A percentile compares a stretch with the other conserved stretches of the same genome.
These are phyloP conservation scores for Apamea anceps DNA, from an alignment of 2,888 invertebrate species.

Conservation along the genomic window DNA sequence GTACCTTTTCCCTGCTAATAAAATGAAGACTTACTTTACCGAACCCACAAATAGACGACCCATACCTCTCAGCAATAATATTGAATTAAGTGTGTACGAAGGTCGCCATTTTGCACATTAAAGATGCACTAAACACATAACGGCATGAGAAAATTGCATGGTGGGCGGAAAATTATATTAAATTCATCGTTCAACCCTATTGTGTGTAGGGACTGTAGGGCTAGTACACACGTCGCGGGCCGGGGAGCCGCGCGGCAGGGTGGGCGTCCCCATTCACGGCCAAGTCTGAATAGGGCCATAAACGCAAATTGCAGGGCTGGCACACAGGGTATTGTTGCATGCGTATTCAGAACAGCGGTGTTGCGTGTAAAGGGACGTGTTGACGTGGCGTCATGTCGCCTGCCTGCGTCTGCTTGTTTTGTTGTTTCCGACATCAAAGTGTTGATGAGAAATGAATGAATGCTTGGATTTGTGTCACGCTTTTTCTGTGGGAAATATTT, in stretches of 20 bases:
- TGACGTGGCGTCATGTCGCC: slow-evolving; percentile 46
- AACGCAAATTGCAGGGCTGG: slow-evolving; percentile 78
- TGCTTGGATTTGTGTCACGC: slow-evolving; percentile 43
- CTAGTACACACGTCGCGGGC: slow-evolving; percentile 54
- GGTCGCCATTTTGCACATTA: slow-evolving; percentile 37
- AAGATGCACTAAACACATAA: slow-evolving; percentile 39
- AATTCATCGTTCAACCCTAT: slow-evolving; percentile 72
- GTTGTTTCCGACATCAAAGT: slow-evolving; percentile 56
- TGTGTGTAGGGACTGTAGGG: slow-evolving; percentile 56
- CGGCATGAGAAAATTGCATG: slow-evolving; percentile 66
- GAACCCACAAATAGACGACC: slow-evolving; percentile 16
- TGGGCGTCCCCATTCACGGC: slow-evolving; percentile 75
- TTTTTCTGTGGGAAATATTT: slow-evolving; percentile 42
- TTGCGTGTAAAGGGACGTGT: slow-evolving; percentile 55
- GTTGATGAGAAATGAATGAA: slow-evolving; percentile 55
- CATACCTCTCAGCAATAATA: slow-evolving; percentile 39
- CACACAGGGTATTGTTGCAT: slow-evolving; percentile 62
- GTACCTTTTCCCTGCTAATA: slow-evolving; percentile 25
- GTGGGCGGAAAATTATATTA: slow-evolving; percentile 74
- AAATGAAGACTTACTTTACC: slow-evolving; percentile 33
- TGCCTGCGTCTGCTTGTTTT: slow-evolving; percentile 45
- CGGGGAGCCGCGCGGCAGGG: slow-evolving; percentile 63
- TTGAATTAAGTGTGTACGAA: slow-evolving; percentile 35
- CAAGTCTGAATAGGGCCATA: slow-evolving; percentile 75
- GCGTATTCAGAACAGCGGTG: slow-evolving; percentile 53